Evolutionary conservation across 2,113 vertebrate genomes (phyloP).

Genomic region (Podiceps cristatus): DNA sequence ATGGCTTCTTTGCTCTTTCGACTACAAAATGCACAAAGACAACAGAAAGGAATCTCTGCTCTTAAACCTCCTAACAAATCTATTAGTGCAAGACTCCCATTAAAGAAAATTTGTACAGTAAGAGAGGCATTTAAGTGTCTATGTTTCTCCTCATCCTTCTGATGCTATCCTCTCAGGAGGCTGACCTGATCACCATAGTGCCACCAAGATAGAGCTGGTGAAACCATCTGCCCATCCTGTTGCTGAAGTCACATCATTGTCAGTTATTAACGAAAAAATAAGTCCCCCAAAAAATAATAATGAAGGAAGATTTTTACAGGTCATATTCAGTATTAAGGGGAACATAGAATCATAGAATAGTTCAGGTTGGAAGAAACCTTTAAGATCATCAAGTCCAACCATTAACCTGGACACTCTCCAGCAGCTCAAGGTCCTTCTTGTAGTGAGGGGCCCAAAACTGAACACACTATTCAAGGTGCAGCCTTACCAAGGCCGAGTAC

Average conservation of each 20-base stretch:
- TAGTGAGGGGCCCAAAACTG: too few species aligned
- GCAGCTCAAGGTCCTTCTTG: too few species aligned
- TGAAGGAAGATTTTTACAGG: not conserved
- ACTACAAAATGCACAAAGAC: not conserved
- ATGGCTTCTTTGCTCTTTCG: not conserved
- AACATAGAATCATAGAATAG: not conserved
- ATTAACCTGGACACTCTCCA: too few species aligned
- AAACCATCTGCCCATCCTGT: not conserved
- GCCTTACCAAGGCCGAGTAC: too few species aligned
- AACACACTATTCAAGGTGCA: too few species aligned
- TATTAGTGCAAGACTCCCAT: not conserved
- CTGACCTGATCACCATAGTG: not conserved
- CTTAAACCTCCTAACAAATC: not conserved
- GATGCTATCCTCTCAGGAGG: not conserved
- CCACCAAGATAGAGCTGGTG: not conserved
- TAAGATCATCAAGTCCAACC: too few species aligned
- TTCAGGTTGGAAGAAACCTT: too few species aligned
- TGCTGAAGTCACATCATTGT: not conserved
- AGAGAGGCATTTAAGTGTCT: not conserved
- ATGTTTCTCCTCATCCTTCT: not conserved
- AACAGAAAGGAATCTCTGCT: not conserved
- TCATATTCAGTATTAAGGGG: not conserved
- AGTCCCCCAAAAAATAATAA: not conserved
- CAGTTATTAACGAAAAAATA: not conserved
- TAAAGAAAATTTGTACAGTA: not conserved